phyloP scores from a whole-genome alignment of 2,113 vertebrate genomes.

The Cacatua alba region DNA sequence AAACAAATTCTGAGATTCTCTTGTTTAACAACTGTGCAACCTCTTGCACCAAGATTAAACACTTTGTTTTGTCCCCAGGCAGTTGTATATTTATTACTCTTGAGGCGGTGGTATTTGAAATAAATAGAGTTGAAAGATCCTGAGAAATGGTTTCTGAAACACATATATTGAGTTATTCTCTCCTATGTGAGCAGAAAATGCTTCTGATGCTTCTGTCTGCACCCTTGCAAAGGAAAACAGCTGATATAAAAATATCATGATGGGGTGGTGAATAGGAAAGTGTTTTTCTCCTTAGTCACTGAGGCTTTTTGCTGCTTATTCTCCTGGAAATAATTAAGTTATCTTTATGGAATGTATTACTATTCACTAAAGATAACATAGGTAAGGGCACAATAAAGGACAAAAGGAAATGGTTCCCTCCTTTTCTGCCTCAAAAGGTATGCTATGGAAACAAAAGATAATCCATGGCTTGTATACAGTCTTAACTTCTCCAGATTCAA shows the following conservation, averaged over 20 bases:
- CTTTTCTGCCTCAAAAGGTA: background rate
- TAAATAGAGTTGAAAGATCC: slow-evolving; percentile 72
- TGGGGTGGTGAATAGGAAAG: background rate
- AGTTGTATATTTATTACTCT: slow-evolving; percentile 74
- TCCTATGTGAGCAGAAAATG: slow-evolving; percentile 57
- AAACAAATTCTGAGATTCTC: slow-evolving; percentile 48
- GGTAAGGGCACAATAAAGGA: slow-evolving; percentile 11
- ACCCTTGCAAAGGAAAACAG: background rate
- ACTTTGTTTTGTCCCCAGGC: slow-evolving; percentile 72
- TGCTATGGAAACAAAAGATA: background rate
- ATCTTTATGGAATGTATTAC: slow-evolving; percentile 15
- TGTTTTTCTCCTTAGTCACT: background rate
- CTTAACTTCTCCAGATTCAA: background rate
- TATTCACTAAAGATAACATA: slow-evolving; percentile 25
- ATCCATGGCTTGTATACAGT: background rate
- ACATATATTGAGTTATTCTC: slow-evolving; percentile 57
- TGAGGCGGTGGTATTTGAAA: slow-evolving; percentile 70
- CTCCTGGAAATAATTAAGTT: slow-evolving; percentile 52
- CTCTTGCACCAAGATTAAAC: slow-evolving; percentile 76
- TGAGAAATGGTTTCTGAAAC: slow-evolving; percentile 73
- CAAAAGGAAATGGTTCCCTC: background rate
- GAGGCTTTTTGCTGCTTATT: background rate
- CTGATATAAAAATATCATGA: background rate
- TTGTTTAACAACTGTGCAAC: slow-evolving; percentile 73
- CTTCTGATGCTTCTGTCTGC: background rate